These are phyloP conservation scores for Cyanoramphus novaezelandiae DNA, from an alignment of 2,113 vertebrate genomes.

Conservation along the genomic window DNA sequence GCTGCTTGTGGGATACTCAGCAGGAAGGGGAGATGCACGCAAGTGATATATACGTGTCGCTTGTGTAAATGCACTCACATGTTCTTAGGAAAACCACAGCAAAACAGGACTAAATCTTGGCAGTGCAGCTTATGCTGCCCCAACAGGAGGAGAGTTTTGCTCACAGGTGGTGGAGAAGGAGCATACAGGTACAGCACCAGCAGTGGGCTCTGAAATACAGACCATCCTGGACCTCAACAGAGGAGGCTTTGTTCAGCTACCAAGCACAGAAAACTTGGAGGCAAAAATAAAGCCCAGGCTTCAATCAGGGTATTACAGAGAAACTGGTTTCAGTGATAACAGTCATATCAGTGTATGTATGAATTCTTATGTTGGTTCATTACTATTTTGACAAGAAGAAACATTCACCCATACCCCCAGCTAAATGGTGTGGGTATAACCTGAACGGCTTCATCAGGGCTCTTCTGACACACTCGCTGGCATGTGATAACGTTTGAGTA, in stretches of 20 bases:
- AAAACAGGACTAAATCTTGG: not conserved
- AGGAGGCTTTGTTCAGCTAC: not conserved
- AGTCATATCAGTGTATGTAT: not conserved
- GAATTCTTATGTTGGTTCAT: not conserved
- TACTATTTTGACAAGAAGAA: not conserved
- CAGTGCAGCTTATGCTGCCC: not conserved
- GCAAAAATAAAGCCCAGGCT: not conserved
- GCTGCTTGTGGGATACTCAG: not conserved
- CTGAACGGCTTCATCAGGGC: accelerated
- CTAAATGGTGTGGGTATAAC: not conserved
- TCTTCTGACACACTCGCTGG: not conserved
- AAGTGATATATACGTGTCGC: not conserved
- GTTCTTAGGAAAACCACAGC: not conserved
- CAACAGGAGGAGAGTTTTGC: not conserved
- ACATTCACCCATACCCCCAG: not conserved
- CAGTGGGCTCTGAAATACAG: not conserved
- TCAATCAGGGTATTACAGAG: not conserved
- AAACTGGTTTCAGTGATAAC: not conserved
- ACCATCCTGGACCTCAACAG: not conserved
- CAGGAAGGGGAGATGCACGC: not conserved
- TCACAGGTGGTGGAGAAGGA: not conserved
- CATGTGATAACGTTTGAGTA: not conserved
- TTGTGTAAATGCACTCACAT: not conserved
- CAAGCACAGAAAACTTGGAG: accelerated
- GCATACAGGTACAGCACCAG: not conserved